phyloP scores from a whole-genome alignment of 1,140 invertebrate species.

The Drosophila insularis region DNA sequence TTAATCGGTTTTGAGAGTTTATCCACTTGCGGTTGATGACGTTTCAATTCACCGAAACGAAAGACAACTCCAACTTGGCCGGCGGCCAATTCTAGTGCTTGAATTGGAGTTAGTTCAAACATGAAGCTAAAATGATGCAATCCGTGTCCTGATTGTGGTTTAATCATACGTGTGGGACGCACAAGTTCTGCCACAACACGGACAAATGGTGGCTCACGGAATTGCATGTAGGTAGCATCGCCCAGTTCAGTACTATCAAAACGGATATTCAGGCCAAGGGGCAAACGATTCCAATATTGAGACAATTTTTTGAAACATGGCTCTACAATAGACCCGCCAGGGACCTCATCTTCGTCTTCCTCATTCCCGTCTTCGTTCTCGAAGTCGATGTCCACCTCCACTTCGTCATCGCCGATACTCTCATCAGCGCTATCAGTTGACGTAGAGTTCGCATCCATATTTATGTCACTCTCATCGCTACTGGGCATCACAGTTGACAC shows the following conservation, averaged over 20 bases:
- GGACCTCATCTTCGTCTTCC: too few species aligned
- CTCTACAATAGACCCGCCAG: too few species aligned
- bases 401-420: neutral
- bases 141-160: neutral
- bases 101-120: neutral
- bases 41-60: neutral
- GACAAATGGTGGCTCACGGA: neutral
- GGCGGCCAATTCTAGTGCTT: neutral
- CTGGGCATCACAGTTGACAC: too few species aligned
- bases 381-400: too few species aligned
- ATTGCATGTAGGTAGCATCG: slow-evolving; percentile 1
- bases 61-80: neutral
- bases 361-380: too few species aligned
- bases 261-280: neutral
- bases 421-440: neutral
- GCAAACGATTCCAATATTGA: neutral
- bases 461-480: neutral
- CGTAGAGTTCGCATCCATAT: neutral
- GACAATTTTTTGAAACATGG: neutral
- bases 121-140: neutral
- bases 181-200: neutral
- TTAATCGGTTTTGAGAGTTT: neutral
- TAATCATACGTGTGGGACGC: slow-evolving; percentile 1
- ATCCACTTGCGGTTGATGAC: neutral
- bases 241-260: neutral